Evolutionary conservation across 1,140 invertebrate genomes (phyloP), one percentile per base, ranked within the genome.

Genomic region (Diabrotica virgifera): DNA sequence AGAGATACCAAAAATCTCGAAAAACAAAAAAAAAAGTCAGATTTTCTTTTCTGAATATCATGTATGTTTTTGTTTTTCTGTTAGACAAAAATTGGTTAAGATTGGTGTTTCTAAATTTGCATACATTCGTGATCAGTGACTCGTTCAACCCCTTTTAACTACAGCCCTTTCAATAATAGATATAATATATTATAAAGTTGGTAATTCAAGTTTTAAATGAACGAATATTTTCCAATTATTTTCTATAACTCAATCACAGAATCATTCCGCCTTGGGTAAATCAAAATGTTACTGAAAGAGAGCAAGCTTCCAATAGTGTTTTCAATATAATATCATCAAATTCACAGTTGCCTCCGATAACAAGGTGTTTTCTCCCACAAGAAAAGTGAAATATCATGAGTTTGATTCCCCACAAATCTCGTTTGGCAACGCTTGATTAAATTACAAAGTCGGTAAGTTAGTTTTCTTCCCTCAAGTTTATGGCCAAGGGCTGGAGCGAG

Each of bases 381-480:
- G 24, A n/a, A 37, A 57, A 57, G 35, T 57, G 55, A 37, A 57
- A 57, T 6, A 57, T 57, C n/a, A 57, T 37, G 55, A 57, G 55
- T 57, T 57, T 57, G 52, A 53, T 24, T 57, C 55, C 55, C 55
- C 24, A 12, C 35, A 46, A 50, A 51, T 60, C 59, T 60, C 50
- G 14, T 9, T 12, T 7, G 59, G 59, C 8, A 14, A 52, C 59
- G 35, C n/a, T 36, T 60, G 59, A 60, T 60, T 60, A 52, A 60
- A 60, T 60, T 36, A 51, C 40, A 50, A n/a, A 52, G 59, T 60
- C 46, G 59, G 59, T 60, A 51, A 60, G 59, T 52, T 60, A 60
- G 59, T 60, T 60, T 60, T 35, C 59, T 60, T 60, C 40, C 24
- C 59, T 24, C 14, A 35, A 51, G 59, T 60, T 60, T 57, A 60